Percentiles rank a stretch among this genome's conserved stretches.
phyloP scores from a whole-genome alignment of 1,140 invertebrate species.

The Hestina assimilis region DNA sequence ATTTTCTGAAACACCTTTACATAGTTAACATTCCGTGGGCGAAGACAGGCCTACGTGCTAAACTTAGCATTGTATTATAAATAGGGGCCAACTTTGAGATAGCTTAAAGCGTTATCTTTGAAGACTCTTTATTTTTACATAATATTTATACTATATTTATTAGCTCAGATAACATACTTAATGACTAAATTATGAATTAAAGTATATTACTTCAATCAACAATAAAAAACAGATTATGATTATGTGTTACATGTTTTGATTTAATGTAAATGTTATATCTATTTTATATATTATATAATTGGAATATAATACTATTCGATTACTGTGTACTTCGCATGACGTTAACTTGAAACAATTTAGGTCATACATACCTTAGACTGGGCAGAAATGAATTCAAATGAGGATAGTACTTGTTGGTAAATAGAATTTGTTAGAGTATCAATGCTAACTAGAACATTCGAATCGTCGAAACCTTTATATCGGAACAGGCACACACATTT shows the following conservation, averaged over 20 bases:
- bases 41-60: conserved; percentile 64
- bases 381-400: conserved; percentile 12
- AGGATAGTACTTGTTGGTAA: background rate
- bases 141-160: too few relatives aligned
- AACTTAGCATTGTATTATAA: conserved; percentile 63
- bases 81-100: conserved; percentile 37
- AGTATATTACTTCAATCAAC: too few relatives aligned
- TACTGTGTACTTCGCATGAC: conserved; percentile 31
- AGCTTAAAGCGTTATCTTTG: conserved; percentile 16
- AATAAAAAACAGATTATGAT: too few relatives aligned
- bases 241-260: too few relatives aligned
- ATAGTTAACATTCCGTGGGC: conserved; percentile 68
- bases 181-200: too few relatives aligned
- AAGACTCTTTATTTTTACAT: conserved; percentile 12
- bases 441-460: background rate
- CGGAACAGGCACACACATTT: background rate
- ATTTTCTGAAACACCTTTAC: conserved; percentile 62
- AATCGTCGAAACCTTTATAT: background rate
- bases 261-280: too few relatives aligned
- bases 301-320: background rate
- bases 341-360: conserved; percentile 48
- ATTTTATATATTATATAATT: background rate
- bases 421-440: background rate
- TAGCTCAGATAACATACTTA: too few relatives aligned
- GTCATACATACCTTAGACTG: conserved; percentile 26